Evolutionary conservation across 2,113 vertebrate species (phyloP), one percentile per base, ranked within the genome.

Genomic region (Manacus vitellinus): DNA sequence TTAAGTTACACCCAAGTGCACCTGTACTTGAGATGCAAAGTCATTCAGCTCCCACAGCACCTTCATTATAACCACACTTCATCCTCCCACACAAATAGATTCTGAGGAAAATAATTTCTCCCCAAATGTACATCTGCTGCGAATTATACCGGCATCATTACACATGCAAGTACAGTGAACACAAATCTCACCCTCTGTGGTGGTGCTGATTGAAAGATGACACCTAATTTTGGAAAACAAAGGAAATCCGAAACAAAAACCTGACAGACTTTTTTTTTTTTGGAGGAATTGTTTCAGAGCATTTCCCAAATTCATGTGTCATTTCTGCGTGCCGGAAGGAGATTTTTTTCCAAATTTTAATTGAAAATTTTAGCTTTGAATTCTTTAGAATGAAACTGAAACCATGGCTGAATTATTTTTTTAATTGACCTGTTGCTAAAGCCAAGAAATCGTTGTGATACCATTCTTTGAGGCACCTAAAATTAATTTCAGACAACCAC

Each of bases 1-100:
- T 97, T 95, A 97, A 97, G 96, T 95, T 94, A 95, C 96, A 95
- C 95, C 92, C 95, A 97, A 92, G 83, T 92, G 94, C 95, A 96
- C 95, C 95, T 97, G 96, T 95, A 91, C 96, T 95, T 95, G 95
- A 96, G 92, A 92, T 95, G 95, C 95, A 92, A 80, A 95, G 95
- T 94, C 94, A 77, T 96, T 94, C 95, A 70, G 95, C 95, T 96
- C 91, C 79, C 88, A 67, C 88, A 77, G 88, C 88, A 97, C 91
- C 91, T 96, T 96, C 95, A 92, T 97, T 95, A 96, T 67, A 92
- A 80, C 95, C 72, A 74, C 88, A 74, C 92, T 95, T 97, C 95
- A 92, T 96, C 95, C 96, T 96, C 96, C 95, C 94, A 95, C 95
- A 95, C 96, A 95, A 95, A 97, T 71, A 97, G 91, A 94, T 94